Conservation (phyloP, 2,888 invertebrate species). For the Torymus aiolomorphi region DNA sequence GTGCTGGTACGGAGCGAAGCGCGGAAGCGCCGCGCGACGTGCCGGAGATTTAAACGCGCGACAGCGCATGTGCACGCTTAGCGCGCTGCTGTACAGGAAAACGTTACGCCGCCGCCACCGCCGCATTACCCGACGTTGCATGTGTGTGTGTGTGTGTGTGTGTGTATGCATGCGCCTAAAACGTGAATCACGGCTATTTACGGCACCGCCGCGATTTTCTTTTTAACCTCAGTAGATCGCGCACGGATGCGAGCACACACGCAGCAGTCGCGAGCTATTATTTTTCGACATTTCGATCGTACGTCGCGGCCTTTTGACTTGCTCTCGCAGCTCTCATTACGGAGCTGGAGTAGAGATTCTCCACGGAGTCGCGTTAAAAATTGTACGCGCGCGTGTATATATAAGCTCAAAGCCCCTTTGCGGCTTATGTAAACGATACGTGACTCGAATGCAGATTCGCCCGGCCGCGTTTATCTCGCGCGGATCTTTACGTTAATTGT, state of each 20-base stretch:
- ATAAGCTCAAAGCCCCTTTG: neutral
- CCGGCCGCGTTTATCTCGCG: slow-evolving; percentile 13
- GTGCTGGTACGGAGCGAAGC: neutral
- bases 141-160: neutral
- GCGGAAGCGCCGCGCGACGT: slow-evolving; percentile 50
- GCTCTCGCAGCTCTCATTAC: too few species aligned
- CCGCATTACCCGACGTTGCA: too few species aligned
- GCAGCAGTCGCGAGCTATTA: too few species aligned
- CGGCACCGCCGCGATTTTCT: neutral
- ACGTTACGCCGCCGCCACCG: neutral
- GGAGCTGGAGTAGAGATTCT: too few species aligned
- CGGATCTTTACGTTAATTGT: slow-evolving; percentile 23
- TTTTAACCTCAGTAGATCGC: neutral
- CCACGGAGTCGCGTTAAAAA: neutral
- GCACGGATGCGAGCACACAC: too few species aligned
- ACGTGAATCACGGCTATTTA: slow-evolving; percentile 39
- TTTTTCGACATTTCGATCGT: too few species aligned
- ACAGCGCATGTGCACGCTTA: slow-evolving; percentile 44
- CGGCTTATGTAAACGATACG: slow-evolving; percentile 37
- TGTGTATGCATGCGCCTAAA: neutral
- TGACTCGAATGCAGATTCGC: slow-evolving; percentile 50
- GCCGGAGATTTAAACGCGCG: slow-evolving; percentile 58
- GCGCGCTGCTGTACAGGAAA: neutral
- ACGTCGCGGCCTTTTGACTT: too few species aligned
- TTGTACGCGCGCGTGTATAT: neutral